Conservation (phyloP, 2,797 vertebrate genomes). For the Cichlasoma orientale region DNA sequence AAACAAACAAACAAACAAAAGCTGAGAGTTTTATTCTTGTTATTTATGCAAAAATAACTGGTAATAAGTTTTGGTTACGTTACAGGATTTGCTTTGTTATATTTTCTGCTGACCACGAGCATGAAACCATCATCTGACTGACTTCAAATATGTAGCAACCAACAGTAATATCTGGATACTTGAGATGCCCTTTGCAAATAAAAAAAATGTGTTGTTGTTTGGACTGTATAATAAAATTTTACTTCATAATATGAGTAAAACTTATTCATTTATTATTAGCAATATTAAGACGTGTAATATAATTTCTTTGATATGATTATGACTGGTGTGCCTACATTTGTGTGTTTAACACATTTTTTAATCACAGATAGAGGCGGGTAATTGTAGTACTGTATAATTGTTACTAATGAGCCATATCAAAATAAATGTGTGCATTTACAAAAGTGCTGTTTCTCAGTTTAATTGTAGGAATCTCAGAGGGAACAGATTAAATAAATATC, state of each 20-base stretch:
- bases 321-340: too few relatives aligned
- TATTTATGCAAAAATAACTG: neutral
- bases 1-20: neutral
- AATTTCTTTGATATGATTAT: neutral
- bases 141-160: neutral
- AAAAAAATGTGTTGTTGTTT: neutral
- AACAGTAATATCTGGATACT: neutral
- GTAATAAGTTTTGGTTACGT: neutral
- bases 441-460: accelerated
- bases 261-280: neutral
- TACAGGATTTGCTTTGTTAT: neutral
- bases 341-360: too few relatives aligned
- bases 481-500: accelerated
- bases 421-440: neutral
- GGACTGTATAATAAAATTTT: conserved; percentile 36
- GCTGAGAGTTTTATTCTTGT: neutral
- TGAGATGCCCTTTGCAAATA: neutral
- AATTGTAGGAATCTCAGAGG: neutral
- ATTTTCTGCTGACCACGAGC: neutral
- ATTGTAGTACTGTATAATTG: too few relatives aligned
- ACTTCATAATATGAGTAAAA: neutral
- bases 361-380: neutral
- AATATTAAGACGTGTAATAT: too few relatives aligned
- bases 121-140: neutral
- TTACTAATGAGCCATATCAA: too few relatives aligned